Percentiles rank a stretch among this genome's conserved stretches.
Conservation (phyloP, 2,888 invertebrate species). For the Tortricodes alternella region DNA sequence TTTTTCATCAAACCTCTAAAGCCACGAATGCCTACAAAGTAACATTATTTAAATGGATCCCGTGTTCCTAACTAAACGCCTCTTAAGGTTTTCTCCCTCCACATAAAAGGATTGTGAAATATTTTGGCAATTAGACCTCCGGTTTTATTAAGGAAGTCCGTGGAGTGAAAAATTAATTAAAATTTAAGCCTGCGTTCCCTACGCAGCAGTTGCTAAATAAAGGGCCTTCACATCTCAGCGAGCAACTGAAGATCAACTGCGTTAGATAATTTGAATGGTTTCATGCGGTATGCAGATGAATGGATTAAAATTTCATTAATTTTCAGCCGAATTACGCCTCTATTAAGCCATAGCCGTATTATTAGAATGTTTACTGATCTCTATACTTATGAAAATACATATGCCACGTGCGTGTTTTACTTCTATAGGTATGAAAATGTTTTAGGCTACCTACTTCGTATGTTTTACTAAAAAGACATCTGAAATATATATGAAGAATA, state of each 20-base stretch:
- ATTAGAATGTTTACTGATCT: constrained; percentile 28
- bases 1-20: constrained; percentile 28
- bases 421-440: neutral
- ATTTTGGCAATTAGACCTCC: constrained; percentile 70
- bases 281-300: constrained; percentile 59
- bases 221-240: constrained; percentile 72
- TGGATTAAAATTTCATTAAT: constrained; percentile 53
- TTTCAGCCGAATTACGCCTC: constrained; percentile 36
- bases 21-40: constrained; percentile 36
- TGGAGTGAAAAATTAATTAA: constrained; percentile 80
- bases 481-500: neutral
- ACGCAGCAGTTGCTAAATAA: constrained; percentile 61
- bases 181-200: constrained; percentile 70
- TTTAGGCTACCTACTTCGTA: no score
- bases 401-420: neutral
- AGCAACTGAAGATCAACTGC: constrained; percentile 74
- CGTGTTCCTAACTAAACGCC: constrained; percentile 62
- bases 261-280: constrained; percentile 71
- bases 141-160: constrained; percentile 68
- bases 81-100: constrained; percentile 52
- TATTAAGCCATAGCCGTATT: constrained; percentile 23
- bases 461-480: neutral
- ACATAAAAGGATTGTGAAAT: constrained; percentile 65
- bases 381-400: constrained; percentile 26
- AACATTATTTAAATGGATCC: constrained; percentile 50